phyloP scores from a whole-genome alignment of 2,888 invertebrate genomes.

The Galerucella nymphaeae region DNA sequence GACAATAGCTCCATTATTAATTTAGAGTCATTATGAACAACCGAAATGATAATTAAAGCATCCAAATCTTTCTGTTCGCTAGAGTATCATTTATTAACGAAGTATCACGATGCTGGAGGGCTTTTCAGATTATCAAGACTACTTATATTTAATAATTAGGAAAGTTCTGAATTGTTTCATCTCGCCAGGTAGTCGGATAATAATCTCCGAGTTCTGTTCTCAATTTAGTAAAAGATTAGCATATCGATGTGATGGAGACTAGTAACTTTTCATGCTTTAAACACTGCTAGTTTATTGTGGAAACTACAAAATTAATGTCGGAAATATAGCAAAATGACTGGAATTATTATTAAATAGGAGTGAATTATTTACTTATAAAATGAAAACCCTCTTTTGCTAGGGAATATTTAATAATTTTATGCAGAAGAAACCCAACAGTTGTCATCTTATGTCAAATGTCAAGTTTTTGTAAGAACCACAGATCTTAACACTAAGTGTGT shows the following conservation, averaged over 20 bases:
- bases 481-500: too few relatives aligned
- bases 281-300: neutral
- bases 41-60: too few relatives aligned
- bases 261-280: conserved; percentile 20
- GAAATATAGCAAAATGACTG: neutral
- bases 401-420: too few relatives aligned
- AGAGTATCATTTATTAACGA: neutral
- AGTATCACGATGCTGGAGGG: neutral
- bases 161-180: conserved; percentile 28
- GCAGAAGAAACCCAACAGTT: too few relatives aligned
- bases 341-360: too few relatives aligned
- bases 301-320: neutral
- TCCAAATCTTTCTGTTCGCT: neutral
- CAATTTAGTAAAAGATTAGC: conserved; percentile 26
- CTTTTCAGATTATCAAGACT: conserved; percentile 8
- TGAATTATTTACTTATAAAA: too few relatives aligned
- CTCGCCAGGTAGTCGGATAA: neutral
- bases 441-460: too few relatives aligned
- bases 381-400: too few relatives aligned
- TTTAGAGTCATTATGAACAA: too few relatives aligned
- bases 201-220: conserved; percentile 19
- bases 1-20: too few relatives aligned
- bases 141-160: conserved; percentile 19
- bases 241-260: conserved; percentile 15
- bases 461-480: too few relatives aligned